Conservation (phyloP, 2,888 invertebrate genomes). For the Dorcus hopei region DNA sequence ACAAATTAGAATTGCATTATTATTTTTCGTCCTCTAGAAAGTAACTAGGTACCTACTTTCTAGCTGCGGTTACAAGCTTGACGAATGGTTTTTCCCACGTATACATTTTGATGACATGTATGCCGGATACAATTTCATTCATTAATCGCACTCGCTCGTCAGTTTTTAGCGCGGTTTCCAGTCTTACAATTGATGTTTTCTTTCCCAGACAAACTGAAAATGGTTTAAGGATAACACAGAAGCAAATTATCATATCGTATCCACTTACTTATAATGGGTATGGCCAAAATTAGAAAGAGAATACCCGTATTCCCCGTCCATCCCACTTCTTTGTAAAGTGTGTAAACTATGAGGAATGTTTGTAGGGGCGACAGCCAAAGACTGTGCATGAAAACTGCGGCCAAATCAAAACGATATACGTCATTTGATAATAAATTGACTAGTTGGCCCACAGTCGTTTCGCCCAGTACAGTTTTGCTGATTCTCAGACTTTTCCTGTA, state of each 20-base stretch:
- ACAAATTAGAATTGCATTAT: slow-evolving; percentile 17
- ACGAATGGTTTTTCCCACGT: slow-evolving; percentile 85
- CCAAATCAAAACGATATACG: slow-evolving; percentile 79
- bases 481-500: slow-evolving; percentile 64
- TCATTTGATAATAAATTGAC: slow-evolving; percentile 62
- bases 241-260: not conserved
- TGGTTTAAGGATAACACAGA: not conserved
- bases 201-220: slow-evolving; percentile 68
- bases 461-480: slow-evolving; percentile 55
- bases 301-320: slow-evolving; percentile 50
- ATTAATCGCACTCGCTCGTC: slow-evolving; percentile 88
- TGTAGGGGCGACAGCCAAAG: slow-evolving; percentile 69
- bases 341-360: slow-evolving; percentile 55
- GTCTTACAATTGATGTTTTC: slow-evolving; percentile 64
- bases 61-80: slow-evolving; percentile 64
- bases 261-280: slow-evolving; percentile 46
- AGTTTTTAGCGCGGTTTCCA: slow-evolving; percentile 78
- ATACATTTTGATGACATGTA: slow-evolving; percentile 88
- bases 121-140: slow-evolving; percentile 83
- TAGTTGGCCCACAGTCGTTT: slow-evolving; percentile 56
- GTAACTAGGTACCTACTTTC: slow-evolving; percentile 56
- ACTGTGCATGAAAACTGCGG: slow-evolving; percentile 84
- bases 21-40: slow-evolving; percentile 37
- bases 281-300: slow-evolving; percentile 44
- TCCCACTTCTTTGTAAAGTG: slow-evolving; percentile 52